phyloP scores from a whole-genome alignment of 92 coral and sea anemone genomes.

The Palythoa heliodiscus region DNA sequence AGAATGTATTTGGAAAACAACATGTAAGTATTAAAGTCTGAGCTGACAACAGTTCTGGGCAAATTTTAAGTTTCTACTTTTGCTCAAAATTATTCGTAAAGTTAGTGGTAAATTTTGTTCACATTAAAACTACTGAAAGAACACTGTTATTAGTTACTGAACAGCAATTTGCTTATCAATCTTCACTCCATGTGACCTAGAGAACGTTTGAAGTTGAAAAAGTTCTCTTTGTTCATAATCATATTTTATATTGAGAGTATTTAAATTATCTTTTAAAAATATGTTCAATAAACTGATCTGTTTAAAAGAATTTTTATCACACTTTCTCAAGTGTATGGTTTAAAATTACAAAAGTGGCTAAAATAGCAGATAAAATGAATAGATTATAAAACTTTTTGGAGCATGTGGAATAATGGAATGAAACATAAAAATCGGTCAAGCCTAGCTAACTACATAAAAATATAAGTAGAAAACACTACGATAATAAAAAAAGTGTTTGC shows the following conservation, averaged over 20 bases:
- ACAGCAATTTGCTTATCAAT: slow-evolving; percentile 36
- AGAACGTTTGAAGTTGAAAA: slow-evolving; percentile 23
- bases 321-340: too few species aligned
- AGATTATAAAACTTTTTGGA: too few species aligned
- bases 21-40: slow-evolving; percentile 1
- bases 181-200: slow-evolving; percentile 6
- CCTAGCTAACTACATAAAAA: too few species aligned
- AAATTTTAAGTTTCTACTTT: slow-evolving; percentile 2
- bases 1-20: background rate
- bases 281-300: too few species aligned
- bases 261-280: too few species aligned
- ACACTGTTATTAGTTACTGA: background rate
- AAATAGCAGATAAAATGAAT: too few species aligned
- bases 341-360: too few species aligned
- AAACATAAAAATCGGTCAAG: too few species aligned
- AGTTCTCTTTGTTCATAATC: slow-evolving; percentile 26
- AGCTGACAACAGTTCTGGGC: background rate
- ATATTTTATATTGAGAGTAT: background rate
- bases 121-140: background rate
- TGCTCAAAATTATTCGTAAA: background rate
- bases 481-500: too few species aligned
- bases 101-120: slow-evolving; percentile 27
- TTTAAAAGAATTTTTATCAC: too few species aligned
- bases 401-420: too few species aligned
- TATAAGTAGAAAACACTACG: too few species aligned